A percentile compares a stretch with the other conserved stretches of the same genome.
Evolutionary conservation across 2,888 invertebrate genomes (phyloP).

Genomic region (Eugnorisma glareosa): DNA sequence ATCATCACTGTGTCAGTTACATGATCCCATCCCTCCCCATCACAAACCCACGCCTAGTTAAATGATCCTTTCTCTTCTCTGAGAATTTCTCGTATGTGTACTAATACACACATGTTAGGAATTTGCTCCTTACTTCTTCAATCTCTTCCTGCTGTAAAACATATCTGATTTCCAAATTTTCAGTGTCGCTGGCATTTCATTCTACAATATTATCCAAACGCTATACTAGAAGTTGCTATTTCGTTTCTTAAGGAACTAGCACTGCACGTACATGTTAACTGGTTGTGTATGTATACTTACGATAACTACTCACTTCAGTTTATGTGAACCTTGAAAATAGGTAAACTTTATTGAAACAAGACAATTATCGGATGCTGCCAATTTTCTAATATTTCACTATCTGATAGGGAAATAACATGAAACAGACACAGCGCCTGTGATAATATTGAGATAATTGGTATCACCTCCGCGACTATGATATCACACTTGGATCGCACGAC

Average conservation of each 20-base stretch:
- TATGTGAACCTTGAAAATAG: not conserved
- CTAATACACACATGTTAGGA: not conserved
- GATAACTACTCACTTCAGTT: not conserved
- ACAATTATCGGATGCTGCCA: not conserved
- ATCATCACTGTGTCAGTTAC: not conserved
- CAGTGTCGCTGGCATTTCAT: not conserved
- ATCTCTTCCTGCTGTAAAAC: no score
- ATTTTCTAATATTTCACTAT: not conserved
- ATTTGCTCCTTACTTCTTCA: not conserved
- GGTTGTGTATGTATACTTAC: not conserved
- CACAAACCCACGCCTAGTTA: not conserved
- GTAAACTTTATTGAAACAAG: not conserved
- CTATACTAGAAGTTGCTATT: constrained; percentile 29
- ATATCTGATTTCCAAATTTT: not conserved
- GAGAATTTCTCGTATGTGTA: not conserved
- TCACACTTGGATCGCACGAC: not conserved
- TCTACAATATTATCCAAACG: not conserved
- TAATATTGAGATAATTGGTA: not conserved
- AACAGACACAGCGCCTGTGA: constrained; percentile 25
- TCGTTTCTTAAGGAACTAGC: not conserved
- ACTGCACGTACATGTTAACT: not conserved
- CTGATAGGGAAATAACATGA: no score
- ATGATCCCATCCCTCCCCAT: not conserved
- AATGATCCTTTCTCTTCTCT: not conserved
- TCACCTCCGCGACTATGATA: not conserved